Evolutionary conservation across 2,113 vertebrate species (phyloP).

Genomic region (Pantherophis guttatus): DNA sequence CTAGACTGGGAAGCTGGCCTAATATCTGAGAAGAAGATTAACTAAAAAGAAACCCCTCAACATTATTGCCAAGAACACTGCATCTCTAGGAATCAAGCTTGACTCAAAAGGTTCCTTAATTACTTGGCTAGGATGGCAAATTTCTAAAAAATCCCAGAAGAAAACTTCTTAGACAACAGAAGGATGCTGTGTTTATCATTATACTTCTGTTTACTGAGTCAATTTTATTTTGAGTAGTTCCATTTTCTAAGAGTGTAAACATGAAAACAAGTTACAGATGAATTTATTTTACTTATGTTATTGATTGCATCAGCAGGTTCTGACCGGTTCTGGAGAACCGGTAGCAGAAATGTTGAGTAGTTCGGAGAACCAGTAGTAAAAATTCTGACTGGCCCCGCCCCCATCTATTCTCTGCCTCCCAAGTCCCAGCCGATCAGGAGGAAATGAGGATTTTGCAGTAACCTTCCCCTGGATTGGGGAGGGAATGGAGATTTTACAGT

Average conservation of each 20-base stretch:
- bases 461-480: too few species aligned
- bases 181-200: neutral
- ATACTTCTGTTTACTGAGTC: neutral
- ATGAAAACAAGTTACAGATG: neutral
- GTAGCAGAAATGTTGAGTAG: too few species aligned
- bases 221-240: neutral
- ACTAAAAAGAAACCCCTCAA: neutral
- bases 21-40: neutral
- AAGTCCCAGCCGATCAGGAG: too few species aligned
- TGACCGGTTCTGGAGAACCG: too few species aligned
- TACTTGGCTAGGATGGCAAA: neutral
- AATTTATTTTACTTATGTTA: neutral
- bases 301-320: neutral
- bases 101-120: neutral
- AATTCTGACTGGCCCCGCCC: too few species aligned
- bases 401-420: too few species aligned
- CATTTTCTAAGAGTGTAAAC: neutral
- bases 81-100: neutral
- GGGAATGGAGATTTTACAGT: too few species aligned
- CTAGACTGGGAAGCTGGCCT: neutral
- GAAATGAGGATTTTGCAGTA: too few species aligned
- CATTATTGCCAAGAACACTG: neutral
- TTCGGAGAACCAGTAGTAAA: too few species aligned
- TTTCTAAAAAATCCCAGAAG: neutral
- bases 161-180: neutral